Conservation (phyloP, 2,888 invertebrate genomes). For the Cepaea hortensis region DNA sequence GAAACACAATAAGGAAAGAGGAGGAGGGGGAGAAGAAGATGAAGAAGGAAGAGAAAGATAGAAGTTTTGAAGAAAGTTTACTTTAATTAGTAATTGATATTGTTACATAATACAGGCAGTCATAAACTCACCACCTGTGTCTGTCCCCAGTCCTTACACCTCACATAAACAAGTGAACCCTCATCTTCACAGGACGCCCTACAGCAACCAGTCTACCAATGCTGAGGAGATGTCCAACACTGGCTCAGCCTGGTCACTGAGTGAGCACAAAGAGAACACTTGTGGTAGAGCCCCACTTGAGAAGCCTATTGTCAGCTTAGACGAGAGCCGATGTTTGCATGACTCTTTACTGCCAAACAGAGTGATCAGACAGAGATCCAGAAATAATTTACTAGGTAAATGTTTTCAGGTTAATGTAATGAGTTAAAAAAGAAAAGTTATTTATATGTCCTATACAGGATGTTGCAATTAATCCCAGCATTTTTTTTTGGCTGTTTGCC, state of each 20-base stretch:
- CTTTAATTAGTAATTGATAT: no score
- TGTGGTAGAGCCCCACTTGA: constrained; percentile 41
- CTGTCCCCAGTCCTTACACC: no score
- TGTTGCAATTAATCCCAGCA: no score
- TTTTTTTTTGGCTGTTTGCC: no score
- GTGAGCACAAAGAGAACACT: neutral
- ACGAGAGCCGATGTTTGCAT: constrained; percentile 53
- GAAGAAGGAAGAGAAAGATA: no score
- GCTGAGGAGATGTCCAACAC: constrained; percentile 1
- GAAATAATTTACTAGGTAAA: neutral
- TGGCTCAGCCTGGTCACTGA: neutral
- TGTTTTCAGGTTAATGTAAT: neutral
- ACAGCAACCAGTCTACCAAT: neutral
- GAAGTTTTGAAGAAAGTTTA: no score
- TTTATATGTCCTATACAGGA: neutral
- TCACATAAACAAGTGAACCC: no score
- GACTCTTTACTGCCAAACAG: neutral
- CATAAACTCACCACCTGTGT: no score
- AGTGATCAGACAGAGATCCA: neutral
- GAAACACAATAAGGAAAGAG: no score
- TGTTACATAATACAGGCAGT: no score
- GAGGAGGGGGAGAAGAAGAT: no score
- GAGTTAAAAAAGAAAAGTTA: neutral
- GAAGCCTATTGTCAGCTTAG: constrained; percentile 65
- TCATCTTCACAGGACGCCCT: no score